Conservation (phyloP, 1,140 invertebrate species). For the Bombyx mori region ASM3026992v2 NC_085127.1:9360001-9360500, state of each 20-base stretch:
- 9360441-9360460: slow-evolving; percentile 33
- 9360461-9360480: slow-evolving; percentile 75
- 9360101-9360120: slow-evolving; percentile 42
- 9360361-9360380: too few relatives aligned
- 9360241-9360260: too few relatives aligned
- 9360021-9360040: slow-evolving; percentile 34
- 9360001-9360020: slow-evolving; percentile 43
- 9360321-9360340: not conserved
- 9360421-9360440: slow-evolving; percentile 21
- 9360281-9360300: too few relatives aligned
- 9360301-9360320: too few relatives aligned
- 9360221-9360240: too few relatives aligned
- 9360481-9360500: slow-evolving; percentile 81
- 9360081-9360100: slow-evolving; percentile 50
- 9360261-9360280: too few relatives aligned
- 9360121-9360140: slow-evolving; percentile 21
- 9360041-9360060: slow-evolving; percentile 4
- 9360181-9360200: too few relatives aligned
- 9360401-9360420: slow-evolving; percentile 6
- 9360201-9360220: too few relatives aligned
- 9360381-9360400: not conserved
- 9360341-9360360: not conserved
- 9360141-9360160: slow-evolving; percentile 22
- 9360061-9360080: slow-evolving; percentile 14
- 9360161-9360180: not conserved